Conservation (phyloP, 2,888 invertebrate species). For the Phyllotreta striolata region DNA sequence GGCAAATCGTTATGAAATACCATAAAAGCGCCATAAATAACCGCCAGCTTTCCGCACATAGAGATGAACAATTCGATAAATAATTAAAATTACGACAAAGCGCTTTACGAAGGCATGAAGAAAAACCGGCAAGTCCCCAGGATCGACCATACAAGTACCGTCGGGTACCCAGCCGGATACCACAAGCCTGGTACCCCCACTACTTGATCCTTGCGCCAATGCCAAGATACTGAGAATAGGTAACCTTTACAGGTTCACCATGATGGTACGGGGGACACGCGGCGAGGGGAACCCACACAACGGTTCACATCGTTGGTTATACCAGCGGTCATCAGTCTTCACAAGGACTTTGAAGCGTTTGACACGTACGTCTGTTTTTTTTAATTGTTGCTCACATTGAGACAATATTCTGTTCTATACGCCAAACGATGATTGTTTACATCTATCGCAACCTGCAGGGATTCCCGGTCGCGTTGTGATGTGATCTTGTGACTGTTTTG, state of each 20-base stretch:
- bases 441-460: conserved; percentile 28
- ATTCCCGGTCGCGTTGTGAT: conserved; percentile 32
- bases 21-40: conserved; percentile 12
- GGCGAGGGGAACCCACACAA: conserved; percentile 54
- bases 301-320: conserved; percentile 52
- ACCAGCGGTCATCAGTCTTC: conserved; percentile 62
- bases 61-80: conserved; percentile 7
- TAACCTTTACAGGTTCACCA: conserved; percentile 57
- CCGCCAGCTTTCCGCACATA: conserved; percentile 1
- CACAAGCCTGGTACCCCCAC: conserved; percentile 32
- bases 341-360: conserved; percentile 55
- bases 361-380: conserved; percentile 46
- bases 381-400: neutral
- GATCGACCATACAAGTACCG: conserved; percentile 19
- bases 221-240: conserved; percentile 58
- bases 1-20: conserved; percentile 7
- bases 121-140: conserved; percentile 8
- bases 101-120: conserved; percentile 11
- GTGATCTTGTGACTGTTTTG: conserved; percentile 31
- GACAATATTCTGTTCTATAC: conserved; percentile 8
- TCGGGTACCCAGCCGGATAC: conserved; percentile 27
- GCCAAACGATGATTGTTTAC: conserved; percentile 30
- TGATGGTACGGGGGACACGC: conserved; percentile 43
- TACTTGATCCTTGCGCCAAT: conserved; percentile 39
- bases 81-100: conserved; percentile 10